A percentile compares a stretch with the other conserved stretches of the same genome.
Evolutionary conservation across 2,888 invertebrate species (phyloP).

Genomic region (Pachymerium ferrugineum): DNA sequence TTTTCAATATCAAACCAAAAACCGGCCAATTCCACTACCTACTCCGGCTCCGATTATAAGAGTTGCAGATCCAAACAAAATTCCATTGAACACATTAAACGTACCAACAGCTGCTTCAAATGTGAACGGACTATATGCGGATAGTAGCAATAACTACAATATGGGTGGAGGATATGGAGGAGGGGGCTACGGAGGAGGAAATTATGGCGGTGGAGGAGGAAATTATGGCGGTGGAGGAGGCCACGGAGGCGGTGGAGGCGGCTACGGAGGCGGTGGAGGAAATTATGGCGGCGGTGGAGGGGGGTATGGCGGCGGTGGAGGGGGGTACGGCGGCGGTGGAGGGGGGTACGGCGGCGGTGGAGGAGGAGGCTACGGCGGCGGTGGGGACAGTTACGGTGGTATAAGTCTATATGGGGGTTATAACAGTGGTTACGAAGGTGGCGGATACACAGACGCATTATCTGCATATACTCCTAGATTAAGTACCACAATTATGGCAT

Average conservation of each 20-base stretch:
- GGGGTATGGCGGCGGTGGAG: neutral
- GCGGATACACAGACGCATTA: neutral
- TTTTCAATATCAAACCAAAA: too few species aligned
- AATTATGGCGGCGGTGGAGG: neutral
- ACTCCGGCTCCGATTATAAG: neutral
- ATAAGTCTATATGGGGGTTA: neutral
- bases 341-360: neutral
- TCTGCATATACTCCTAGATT: neutral
- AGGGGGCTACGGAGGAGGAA: neutral
- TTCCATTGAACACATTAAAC: too few species aligned
- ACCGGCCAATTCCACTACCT: too few species aligned
- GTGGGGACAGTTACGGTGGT: neutral
- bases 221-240: constrained; percentile 1
- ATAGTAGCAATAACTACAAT: neutral
- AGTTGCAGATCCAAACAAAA: too few species aligned
- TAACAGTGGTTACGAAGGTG: neutral
- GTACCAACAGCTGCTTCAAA: too few species aligned
- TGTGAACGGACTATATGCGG: neutral
- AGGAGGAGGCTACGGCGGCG: neutral
- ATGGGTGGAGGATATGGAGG: neutral
- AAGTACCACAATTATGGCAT: neutral
- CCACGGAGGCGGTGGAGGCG: neutral
- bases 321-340: neutral
- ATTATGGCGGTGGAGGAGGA: neutral
- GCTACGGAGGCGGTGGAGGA: neutral